Evolutionary conservation across 2,888 invertebrate genomes (phyloP), one percentile per base, ranked within the genome.

Genomic region (Antheraea yamamai): DNA sequence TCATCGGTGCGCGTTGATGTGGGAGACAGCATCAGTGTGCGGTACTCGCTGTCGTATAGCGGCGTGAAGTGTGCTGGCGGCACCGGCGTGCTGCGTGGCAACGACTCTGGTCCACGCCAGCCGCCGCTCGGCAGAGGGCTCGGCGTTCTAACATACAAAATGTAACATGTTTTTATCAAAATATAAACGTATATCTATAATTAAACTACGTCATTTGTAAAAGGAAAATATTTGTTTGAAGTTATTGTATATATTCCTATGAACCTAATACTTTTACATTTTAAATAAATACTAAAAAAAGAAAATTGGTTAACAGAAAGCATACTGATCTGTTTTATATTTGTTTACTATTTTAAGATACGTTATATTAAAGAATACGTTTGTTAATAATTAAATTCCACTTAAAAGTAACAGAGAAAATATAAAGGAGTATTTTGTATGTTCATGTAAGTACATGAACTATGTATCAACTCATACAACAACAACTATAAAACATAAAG

Each of bases 81-180:
- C 80, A 95, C 87, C 0, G 94, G 93, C 0, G 94, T 92, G 77
- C 92, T 91, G 78, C 94, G 89, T 2, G 96, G 95, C 39, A 96
- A 94, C 0, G 94, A 96, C 85, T 96, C 95, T 51, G 96, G 95
- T 64, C 95, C 92, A 72, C 91, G 95, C 95, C 91, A 95, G 26
- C 85, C 83, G 6, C 82, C 73, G 35, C 89, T 81, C 72, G 95
- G 92, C 78, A 95, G 89, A 14, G 96, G 96, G 80, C 96, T 96
- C 35, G 95, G 95, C 47, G 91, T 92, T 87, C 95, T 95, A 82
- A 12, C n/a, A 51, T 73, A 70, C 35, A 70, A 35, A 20, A 73
- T 66, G 66, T 64, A 70, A 73, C 61, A 75, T 75, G 39, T 64
- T 75, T 76, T 78, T 75, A 77, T 73, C 77, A 80, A 80, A 35